Percentiles rank a stretch among this genome's conserved stretches.
phyloP scores from a whole-genome alignment of 2,797 vertebrate species.

The Argentina silus region DNA sequence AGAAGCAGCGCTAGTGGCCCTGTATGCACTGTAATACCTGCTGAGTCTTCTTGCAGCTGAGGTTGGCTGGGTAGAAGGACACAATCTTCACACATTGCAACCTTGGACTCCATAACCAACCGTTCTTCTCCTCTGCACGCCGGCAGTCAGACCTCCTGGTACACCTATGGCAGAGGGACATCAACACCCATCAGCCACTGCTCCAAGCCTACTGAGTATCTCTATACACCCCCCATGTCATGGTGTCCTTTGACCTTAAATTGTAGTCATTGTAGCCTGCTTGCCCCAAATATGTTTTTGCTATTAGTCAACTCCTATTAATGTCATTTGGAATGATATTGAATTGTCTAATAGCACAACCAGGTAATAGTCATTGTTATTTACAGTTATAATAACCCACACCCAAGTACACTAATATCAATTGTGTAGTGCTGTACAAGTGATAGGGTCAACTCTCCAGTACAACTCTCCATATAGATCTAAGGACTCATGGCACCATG shows the following conservation, averaged over 20 bases:
- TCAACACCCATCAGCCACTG: slow-evolving; percentile 52
- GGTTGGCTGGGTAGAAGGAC: slow-evolving; percentile 86
- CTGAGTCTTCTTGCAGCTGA: slow-evolving; percentile 84
- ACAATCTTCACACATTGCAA: slow-evolving; percentile 85
- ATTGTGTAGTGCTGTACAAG: slow-evolving; percentile 19
- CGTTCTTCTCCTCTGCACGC: slow-evolving; percentile 83
- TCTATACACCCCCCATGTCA: not conserved
- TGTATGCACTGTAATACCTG: slow-evolving; percentile 58
- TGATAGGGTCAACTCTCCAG: slow-evolving; percentile 6
- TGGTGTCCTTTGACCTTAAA: not conserved
- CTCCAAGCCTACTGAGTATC: not conserved
- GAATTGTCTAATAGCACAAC: not conserved
- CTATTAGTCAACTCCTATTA: too few species aligned
- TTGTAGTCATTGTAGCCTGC: slow-evolving; percentile 7
- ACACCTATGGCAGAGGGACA: slow-evolving; percentile 78
- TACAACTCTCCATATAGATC: not conserved
- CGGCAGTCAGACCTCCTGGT: slow-evolving; percentile 87
- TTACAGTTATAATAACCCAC: too few species aligned
- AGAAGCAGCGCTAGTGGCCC: too few species aligned
- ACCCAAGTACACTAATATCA: too few species aligned
- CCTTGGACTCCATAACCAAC: slow-evolving; percentile 93
- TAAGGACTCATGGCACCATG: slow-evolving; percentile 61
- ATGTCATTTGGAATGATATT: too few species aligned
- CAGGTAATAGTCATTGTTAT: not conserved
- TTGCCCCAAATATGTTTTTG: too few species aligned